Base-by-base conservation (phyloP, 2,113 vertebrate genomes). In the Ctenodactylus gundi region DNA sequence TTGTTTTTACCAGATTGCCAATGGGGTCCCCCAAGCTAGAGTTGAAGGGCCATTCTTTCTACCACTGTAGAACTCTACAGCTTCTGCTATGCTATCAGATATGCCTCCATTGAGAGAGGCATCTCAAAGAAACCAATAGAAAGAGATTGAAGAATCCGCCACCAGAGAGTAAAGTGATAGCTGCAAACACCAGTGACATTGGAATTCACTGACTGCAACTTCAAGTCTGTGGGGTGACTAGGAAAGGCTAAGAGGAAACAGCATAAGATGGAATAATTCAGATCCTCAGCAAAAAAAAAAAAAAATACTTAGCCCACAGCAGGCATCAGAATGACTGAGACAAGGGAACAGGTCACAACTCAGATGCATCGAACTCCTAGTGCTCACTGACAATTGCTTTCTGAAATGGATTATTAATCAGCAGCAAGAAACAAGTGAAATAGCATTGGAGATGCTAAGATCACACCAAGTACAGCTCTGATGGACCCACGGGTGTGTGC, bases 81-180 rank as follows among this genome's bases (percentile, higher is more conserved):
- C 58, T 5, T 13, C 57, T 25, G 7, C 31, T 7, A 68, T 62
- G 44, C 7, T 62, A 36, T 13, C n/a, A 77, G n/a, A 90, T 75
- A 77, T 31, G 36, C 44, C 14, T 55, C 51, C 17, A 13, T 60
- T 55, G 20, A 62, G 58, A 7, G n/a, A 39, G 10, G 65, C 0
- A 0, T 49, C 31, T 53, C 17, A 83, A 82, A 7, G 21, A 51
- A 62, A 93, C 73, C 62, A 80, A 57, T 9, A 72, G 46, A 46
- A 83, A 17, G 18, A 84, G 14, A 85, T 31, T 36, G 36, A 86
- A 55, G 27, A 46, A 31, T 57, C 27, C 15, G 21, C 75, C 23
- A 10, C 6, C 0, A 2, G 20, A 1, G 6, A 44, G 6, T 0
- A 20, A 81, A 7, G 58, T 36, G 17, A 25, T 15, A 46, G 49